These are phyloP conservation scores for Drosophila leontia DNA, from an alignment of 1,140 invertebrate genomes.

Conservation along the genomic window DNA sequence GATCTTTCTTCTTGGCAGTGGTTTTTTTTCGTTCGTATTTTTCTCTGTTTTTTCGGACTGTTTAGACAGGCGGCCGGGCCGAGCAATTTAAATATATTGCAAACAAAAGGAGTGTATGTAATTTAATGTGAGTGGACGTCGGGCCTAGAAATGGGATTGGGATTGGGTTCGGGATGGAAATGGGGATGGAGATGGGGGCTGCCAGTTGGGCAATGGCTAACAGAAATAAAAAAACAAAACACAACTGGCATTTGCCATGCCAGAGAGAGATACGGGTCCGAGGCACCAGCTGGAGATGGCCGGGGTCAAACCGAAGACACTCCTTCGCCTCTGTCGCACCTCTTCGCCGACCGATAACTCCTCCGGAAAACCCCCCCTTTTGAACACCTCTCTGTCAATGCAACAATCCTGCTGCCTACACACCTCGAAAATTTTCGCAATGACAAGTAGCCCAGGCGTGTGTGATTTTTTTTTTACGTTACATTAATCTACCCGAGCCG, in stretches of 20 bases:
- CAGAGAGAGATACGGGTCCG: constrained; percentile 53
- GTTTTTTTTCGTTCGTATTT: constrained; percentile 20
- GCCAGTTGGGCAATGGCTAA: constrained; percentile 53
- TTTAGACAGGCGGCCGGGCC: constrained; percentile 61
- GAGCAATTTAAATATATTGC: constrained; percentile 77
- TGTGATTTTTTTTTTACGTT: constrained; percentile 28
- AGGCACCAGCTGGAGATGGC: constrained; percentile 47
- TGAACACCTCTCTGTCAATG: constrained; percentile 27
- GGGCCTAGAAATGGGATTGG: constrained; percentile 51
- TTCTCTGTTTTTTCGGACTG: constrained; percentile 52
- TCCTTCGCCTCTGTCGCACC: constrained; percentile 38
- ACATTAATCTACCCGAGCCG: constrained; percentile 36
- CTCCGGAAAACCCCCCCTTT: not conserved
- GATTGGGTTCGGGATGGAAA: constrained; percentile 16
- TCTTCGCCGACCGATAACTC: constrained; percentile 13
- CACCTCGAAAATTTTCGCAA: constrained; percentile 71
- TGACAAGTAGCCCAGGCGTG: constrained; percentile 66
- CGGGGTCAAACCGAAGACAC: constrained; percentile 37
- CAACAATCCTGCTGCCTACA: constrained; percentile 50
- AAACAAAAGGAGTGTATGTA: constrained; percentile 78
- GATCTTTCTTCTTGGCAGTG: constrained; percentile 65
- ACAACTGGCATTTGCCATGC: constrained; percentile 44
- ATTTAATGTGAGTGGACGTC: constrained; percentile 71
- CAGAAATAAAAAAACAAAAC: constrained; percentile 13
- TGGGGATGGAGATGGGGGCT: constrained; percentile 15